Evolutionary conservation across 2,113 vertebrate species (phyloP).

Genomic region (Gopherus evgoodei): DNA sequence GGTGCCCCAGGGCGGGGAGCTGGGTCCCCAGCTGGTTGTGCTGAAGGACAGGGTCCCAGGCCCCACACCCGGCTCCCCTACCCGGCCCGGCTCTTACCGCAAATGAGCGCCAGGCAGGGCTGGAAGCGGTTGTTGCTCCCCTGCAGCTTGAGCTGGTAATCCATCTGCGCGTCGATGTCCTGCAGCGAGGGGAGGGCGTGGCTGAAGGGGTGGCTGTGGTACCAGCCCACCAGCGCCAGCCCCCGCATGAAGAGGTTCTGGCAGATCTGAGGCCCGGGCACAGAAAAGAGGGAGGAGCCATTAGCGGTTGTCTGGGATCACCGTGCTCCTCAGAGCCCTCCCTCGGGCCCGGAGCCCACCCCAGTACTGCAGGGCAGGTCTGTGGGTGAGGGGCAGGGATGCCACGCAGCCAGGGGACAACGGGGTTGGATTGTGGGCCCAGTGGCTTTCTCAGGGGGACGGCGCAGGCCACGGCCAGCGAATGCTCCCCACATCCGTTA

Average conservation of each 20-base stretch:
- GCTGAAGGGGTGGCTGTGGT: conserved; percentile 95
- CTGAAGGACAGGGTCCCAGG: neutral
- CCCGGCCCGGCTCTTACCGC: conserved; percentile 75
- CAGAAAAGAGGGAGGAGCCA: accelerated
- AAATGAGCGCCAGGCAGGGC: conserved; percentile 95
- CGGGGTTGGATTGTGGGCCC: neutral
- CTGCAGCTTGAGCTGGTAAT: conserved; percentile 95
- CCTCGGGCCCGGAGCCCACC: too few species aligned
- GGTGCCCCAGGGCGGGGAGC: neutral
- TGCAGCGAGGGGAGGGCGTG: conserved; percentile 92
- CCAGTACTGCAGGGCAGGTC: neutral
- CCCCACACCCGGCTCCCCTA: accelerated
- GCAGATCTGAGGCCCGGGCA: conserved; percentile 83
- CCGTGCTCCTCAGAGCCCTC: too few species aligned
- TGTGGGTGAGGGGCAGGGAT: too few species aligned
- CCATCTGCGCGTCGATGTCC: conserved; percentile 97
- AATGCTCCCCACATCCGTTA: conserved; percentile 4
- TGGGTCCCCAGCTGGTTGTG: too few species aligned
- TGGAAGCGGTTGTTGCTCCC: conserved; percentile 95
- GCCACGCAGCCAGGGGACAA: too few species aligned
- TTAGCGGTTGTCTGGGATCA: accelerated
- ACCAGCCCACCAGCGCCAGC: conserved; percentile 96
- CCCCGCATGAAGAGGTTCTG: conserved; percentile 95
- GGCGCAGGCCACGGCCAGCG: accelerated
- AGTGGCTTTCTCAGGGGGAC: neutral